Conservation (phyloP, 1,140 invertebrate species). For the Lethocerus indicus region DNA sequence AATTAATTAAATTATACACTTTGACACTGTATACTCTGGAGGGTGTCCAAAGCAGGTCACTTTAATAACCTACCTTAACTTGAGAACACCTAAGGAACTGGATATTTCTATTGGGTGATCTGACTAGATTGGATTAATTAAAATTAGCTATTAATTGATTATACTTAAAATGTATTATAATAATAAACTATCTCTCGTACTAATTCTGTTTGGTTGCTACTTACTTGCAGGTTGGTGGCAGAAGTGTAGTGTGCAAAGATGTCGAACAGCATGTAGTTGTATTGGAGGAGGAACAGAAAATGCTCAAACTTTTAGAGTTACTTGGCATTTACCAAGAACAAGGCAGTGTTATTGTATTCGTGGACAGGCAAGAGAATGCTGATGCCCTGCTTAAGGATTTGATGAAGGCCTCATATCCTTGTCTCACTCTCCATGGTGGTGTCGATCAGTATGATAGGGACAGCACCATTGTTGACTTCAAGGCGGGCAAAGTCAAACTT, state of each 20-base stretch:
- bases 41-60: too few relatives aligned
- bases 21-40: too few relatives aligned
- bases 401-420: conserved; percentile 90
- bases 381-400: conserved; percentile 89
- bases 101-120: too few relatives aligned
- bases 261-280: conserved; percentile 92
- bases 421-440: conserved; percentile 94
- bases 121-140: too few relatives aligned
- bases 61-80: too few relatives aligned
- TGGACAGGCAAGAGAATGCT: conserved; percentile 97
- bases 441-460: conserved; percentile 99
- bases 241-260: conserved; percentile 95
- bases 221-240: conserved; percentile 60
- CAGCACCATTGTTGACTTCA: conserved; percentile 96
- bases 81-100: too few relatives aligned
- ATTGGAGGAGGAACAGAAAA: conserved; percentile 93
- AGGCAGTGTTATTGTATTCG: conserved; percentile 92
- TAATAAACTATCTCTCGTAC: too few relatives aligned
- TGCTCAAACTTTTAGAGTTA: conserved; percentile 91
- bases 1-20: too few relatives aligned
- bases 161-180: too few relatives aligned
- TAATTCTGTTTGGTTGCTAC: too few relatives aligned
- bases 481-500: conserved; percentile 73
- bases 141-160: too few relatives aligned
- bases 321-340: conserved; percentile 86